phyloP scores from a whole-genome alignment of 2,797 vertebrate genomes.

The Lepilemur septentrionalis region DNA sequence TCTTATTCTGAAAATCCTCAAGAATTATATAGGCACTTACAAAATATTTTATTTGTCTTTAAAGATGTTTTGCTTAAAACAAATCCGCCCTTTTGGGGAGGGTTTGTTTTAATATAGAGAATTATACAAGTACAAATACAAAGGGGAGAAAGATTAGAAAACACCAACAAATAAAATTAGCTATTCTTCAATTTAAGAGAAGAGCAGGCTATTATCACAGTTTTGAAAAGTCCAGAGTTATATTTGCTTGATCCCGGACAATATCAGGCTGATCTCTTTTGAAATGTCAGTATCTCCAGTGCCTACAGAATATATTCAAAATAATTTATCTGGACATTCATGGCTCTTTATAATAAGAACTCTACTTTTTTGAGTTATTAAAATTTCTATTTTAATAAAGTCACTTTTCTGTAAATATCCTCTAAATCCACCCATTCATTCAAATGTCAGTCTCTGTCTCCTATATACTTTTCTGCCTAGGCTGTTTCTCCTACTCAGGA shows the following conservation, averaged over 20 bases:
- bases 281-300: neutral
- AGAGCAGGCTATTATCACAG: neutral
- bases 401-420: neutral
- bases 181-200: neutral
- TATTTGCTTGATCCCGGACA: neutral
- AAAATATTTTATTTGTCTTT: neutral
- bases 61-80: neutral
- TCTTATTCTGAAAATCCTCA: neutral
- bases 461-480: neutral
- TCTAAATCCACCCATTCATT: neutral
- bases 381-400: neutral
- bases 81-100: neutral
- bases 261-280: neutral
- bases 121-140: neutral
- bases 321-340: neutral
- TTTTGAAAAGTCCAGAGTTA: neutral
- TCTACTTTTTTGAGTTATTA: neutral
- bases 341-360: neutral
- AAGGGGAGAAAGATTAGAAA: neutral
- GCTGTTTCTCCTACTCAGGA: neutral
- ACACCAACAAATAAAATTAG: neutral
- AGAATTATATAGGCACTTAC: neutral
- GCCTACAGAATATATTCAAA: neutral
- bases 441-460: neutral
- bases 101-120: neutral